Percentiles rank a stretch among this genome's conserved stretches.
Conservation (phyloP, 2,113 vertebrate species). For the Nerophis lumbriciformis region DNA sequence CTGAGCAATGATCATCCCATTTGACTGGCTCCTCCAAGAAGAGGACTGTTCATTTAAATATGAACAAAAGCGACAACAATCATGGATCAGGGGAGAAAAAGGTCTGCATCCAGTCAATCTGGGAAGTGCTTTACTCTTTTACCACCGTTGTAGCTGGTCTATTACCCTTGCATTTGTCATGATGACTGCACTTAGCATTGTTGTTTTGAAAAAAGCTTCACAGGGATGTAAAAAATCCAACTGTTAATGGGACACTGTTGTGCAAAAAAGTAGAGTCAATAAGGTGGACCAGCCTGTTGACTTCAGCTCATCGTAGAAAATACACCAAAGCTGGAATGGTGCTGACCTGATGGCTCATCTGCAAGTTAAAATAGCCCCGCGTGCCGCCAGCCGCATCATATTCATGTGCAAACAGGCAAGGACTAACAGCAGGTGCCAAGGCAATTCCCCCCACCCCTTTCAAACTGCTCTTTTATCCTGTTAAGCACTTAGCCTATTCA, state of each 20-base stretch:
- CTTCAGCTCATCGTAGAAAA: conserved; percentile 61
- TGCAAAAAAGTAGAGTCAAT: conserved; percentile 50
- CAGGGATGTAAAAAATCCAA: conserved; percentile 42
- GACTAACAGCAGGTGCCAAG: conserved; percentile 65
- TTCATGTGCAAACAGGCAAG: conserved; percentile 65
- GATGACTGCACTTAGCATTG: conserved; percentile 57
- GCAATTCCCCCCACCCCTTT: conserved; percentile 44
- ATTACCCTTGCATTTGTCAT: conserved; percentile 54
- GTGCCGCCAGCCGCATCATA: conserved; percentile 59
- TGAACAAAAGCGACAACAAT: conserved; percentile 28
- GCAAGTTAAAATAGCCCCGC: conserved; percentile 69
- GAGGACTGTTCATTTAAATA: conserved; percentile 49
- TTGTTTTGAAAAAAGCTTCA: conserved; percentile 64
- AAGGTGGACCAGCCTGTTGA: conserved; percentile 55
- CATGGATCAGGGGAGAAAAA: conserved; percentile 12
- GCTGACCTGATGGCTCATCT: conserved; percentile 70
- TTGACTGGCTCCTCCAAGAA: conserved; percentile 36
- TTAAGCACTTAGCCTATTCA: conserved; percentile 66
- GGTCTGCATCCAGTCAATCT: conserved; percentile 33
- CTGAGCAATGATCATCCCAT: conserved; percentile 27
- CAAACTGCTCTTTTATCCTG: conserved; percentile 66
- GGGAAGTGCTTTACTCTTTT: conserved; percentile 58
- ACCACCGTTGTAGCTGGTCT: conserved; percentile 55
- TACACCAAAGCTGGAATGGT: conserved; percentile 52
- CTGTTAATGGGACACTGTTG: conserved; percentile 43